Evolutionary conservation across 1,140 invertebrate species (phyloP).

Genomic region (Catajapyx aquilonaris): DNA sequence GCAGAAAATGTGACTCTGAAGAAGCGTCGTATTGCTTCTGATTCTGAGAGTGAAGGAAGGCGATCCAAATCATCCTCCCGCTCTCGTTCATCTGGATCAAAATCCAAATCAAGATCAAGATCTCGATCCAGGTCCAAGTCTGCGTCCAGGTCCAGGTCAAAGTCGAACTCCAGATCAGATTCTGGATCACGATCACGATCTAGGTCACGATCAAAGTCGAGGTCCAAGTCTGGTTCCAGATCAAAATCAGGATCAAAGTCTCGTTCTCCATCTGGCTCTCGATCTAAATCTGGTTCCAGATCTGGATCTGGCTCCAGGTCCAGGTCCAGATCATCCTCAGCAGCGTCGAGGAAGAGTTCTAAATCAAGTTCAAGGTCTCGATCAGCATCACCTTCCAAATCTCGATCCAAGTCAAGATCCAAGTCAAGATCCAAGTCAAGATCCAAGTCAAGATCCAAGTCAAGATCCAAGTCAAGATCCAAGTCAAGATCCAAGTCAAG

Average conservation of each 20-base stretch:
- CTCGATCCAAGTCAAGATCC: constrained; percentile 16
- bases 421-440: constrained; percentile 18
- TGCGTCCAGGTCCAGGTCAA: constrained; percentile 19
- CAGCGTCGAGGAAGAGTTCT: constrained; percentile 13
- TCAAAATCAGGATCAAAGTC: constrained; percentile 13
- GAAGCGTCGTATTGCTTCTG: constrained; percentile 8
- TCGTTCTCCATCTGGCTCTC: constrained; percentile 13
- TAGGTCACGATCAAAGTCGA: constrained; percentile 16
- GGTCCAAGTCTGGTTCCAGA: constrained; percentile 14
- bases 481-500: constrained; percentile 11
- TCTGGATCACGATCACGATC: constrained; percentile 13
- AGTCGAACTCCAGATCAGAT: constrained; percentile 16
- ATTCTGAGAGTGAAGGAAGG: constrained; percentile 11
- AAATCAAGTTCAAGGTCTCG: constrained; percentile 14
- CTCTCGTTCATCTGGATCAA: constrained; percentile 16
- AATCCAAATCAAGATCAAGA: constrained; percentile 8
- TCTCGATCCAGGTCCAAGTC: constrained; percentile 17
- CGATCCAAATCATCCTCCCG: constrained; percentile 5
- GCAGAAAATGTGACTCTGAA: neutral
- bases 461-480: no score
- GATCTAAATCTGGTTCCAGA: constrained; percentile 15
- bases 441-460: neutral
- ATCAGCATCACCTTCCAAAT: constrained; percentile 16
- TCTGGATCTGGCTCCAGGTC: constrained; percentile 16
- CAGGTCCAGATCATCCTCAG: constrained; percentile 18